phyloP scores from a whole-genome alignment of 2,888 invertebrate species.

The Diploptera punctata region DNA sequence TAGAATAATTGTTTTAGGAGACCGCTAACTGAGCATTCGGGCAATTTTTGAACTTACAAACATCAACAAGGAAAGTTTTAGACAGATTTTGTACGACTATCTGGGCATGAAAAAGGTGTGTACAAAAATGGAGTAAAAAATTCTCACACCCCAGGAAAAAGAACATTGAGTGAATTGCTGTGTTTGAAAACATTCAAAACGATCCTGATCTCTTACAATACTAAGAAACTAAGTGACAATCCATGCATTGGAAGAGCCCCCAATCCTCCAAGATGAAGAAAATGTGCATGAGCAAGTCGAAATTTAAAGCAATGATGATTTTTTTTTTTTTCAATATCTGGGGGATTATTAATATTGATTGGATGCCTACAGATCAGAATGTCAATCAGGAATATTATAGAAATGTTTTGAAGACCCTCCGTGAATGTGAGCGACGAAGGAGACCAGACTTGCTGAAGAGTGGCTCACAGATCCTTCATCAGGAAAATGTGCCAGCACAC shows the following conservation, averaged over 20 bases:
- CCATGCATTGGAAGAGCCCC: background rate
- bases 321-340: conserved; percentile 3
- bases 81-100: background rate
- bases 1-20: too few relatives aligned
- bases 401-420: too few relatives aligned
- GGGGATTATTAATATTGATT: background rate
- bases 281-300: background rate
- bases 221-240: background rate
- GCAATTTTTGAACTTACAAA: too few relatives aligned
- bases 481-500: too few relatives aligned
- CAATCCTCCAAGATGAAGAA: background rate
- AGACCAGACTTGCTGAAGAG: conserved; percentile 13
- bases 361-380: background rate
- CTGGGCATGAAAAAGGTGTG: too few relatives aligned
- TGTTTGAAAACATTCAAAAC: background rate
- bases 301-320: conserved; percentile 4
- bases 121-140: background rate
- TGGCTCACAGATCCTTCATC: conserved; percentile 5
- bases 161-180: background rate
- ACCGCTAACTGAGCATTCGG: background rate
- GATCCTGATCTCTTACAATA: background rate
- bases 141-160: background rate
- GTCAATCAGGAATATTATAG: too few relatives aligned
- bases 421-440: background rate
- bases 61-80: background rate